Conservation (phyloP, 2,888 invertebrate genomes). For the Uropetala carovei region DNA sequence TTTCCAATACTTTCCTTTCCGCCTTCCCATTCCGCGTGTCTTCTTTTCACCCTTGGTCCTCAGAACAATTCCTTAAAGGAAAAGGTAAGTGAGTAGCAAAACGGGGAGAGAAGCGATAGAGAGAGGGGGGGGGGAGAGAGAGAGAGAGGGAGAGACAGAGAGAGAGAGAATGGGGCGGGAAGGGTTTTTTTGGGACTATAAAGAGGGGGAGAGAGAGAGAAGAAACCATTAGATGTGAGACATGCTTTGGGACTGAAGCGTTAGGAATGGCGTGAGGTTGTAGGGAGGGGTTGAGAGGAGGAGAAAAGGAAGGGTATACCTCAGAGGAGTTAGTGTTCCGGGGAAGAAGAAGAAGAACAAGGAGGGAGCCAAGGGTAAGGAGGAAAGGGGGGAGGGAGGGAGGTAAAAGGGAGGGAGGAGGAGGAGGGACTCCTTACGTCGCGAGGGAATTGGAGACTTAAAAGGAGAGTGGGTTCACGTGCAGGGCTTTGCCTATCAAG, state of each 20-base stretch:
- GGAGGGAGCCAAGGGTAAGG: not conserved
- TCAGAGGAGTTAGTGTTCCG: conserved; percentile 23
- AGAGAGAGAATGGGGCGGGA: not conserved
- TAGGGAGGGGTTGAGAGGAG: not conserved
- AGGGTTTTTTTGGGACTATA: not conserved
- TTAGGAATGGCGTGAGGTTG: not conserved
- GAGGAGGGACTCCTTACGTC: not conserved
- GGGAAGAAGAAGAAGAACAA: not conserved
- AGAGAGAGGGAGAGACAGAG: not conserved
- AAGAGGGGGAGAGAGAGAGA: not conserved
- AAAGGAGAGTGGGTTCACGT: conserved; percentile 11
- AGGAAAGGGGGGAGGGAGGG: not conserved
- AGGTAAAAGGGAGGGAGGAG: not conserved
- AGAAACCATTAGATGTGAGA: conserved; percentile 49
- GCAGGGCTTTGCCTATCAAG: conserved; percentile 57
- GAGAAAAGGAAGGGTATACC: not conserved
- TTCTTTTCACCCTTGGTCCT: not conserved
- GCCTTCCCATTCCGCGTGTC: not conserved
- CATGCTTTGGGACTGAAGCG: conserved; percentile 39
- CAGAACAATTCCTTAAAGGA: not conserved
- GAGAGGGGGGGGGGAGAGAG: not conserved
- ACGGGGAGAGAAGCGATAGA: too few relatives aligned
- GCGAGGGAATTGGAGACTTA: conserved; percentile 18
- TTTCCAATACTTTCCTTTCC: not conserved
- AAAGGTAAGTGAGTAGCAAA: too few relatives aligned